These are phyloP conservation scores for Phocides pigmalion DNA, from an alignment of 1,140 invertebrate species.

Conservation along the genomic window DNA sequence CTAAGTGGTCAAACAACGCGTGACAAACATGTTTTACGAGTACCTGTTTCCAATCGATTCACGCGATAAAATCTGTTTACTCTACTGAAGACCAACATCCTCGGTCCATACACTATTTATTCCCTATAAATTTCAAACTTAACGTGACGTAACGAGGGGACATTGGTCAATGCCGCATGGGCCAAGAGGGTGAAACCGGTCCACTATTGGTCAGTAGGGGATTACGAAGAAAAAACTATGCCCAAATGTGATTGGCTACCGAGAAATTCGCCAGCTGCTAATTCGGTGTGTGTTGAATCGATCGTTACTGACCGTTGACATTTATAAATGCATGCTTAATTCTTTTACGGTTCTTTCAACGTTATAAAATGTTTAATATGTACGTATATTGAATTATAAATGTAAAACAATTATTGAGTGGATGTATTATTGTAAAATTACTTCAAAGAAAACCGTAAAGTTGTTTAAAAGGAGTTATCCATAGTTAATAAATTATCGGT, in stretches of 20 bases:
- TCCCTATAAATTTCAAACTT: not conserved
- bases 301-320: not conserved
- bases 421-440: too few species aligned
- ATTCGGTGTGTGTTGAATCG: conserved; percentile 35
- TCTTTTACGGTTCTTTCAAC: too few species aligned
- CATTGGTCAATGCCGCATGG: conserved; percentile 14
- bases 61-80: conserved; percentile 57
- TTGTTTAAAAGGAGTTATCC: too few species aligned
- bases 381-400: too few species aligned
- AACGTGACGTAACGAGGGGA: conserved; percentile 1
- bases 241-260: conserved; percentile 19
- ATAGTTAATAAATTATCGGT: too few species aligned
- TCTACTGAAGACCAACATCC: conserved; percentile 64
- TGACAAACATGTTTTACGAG: conserved; percentile 63
- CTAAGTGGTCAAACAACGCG: conserved; percentile 70
- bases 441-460: too few species aligned
- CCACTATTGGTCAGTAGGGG: conserved; percentile 63
- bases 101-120: conserved; percentile 54
- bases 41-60: conserved; percentile 59
- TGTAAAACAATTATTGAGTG: too few species aligned
- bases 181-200: conserved; percentile 52
- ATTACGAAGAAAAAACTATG: conserved; percentile 16
- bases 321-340: too few species aligned
- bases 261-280: conserved; percentile 59
- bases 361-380: too few species aligned